These are phyloP conservation scores for Oxyteleia sp. DNA, from an alignment of 2,888 invertebrate genomes.

Conservation along the genomic window DNA sequence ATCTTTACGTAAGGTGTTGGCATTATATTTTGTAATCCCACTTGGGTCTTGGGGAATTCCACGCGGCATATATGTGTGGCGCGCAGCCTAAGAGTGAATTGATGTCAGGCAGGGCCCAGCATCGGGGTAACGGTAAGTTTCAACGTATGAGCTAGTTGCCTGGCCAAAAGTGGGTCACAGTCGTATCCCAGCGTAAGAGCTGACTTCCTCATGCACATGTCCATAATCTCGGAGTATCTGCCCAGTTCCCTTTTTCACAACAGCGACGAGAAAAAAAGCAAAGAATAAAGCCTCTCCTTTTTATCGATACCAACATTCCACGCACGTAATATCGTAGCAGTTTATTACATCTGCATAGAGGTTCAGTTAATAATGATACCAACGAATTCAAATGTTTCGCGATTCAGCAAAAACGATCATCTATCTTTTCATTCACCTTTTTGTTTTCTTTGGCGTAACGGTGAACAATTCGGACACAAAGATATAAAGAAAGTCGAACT, in stretches of 20 bases:
- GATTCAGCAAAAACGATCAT: too few relatives aligned
- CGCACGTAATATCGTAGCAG: constrained; percentile 26
- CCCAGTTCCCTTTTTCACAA: constrained; percentile 48
- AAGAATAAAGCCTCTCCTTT: too few relatives aligned
- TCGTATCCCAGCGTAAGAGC: constrained; percentile 85
- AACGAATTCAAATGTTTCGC: too few relatives aligned
- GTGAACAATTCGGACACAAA: constrained; percentile 18
- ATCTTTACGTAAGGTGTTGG: too few relatives aligned
- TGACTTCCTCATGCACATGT: constrained; percentile 76
- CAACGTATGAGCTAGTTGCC: constrained; percentile 86
- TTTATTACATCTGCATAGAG: constrained; percentile 44
- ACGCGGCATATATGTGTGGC: constrained; percentile 41
- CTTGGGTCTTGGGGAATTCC: constrained; percentile 27
- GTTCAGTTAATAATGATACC: too few relatives aligned
- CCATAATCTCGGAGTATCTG: constrained; percentile 72
- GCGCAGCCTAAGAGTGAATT: constrained; percentile 79
- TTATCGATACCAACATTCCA: too few relatives aligned
- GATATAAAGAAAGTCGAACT: constrained; percentile 40
- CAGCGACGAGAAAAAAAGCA: constrained; percentile 10
- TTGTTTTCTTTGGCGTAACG: constrained; percentile 30
- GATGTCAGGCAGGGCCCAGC: constrained; percentile 84
- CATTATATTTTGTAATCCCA: constrained; percentile 15
- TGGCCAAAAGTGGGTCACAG: constrained; percentile 86
- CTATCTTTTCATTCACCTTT: constrained; percentile 11
- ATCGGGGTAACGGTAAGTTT: constrained; percentile 87